Evolutionary conservation across 2,888 invertebrate genomes (phyloP).

Genomic region (Thymelicus lineola): DNA sequence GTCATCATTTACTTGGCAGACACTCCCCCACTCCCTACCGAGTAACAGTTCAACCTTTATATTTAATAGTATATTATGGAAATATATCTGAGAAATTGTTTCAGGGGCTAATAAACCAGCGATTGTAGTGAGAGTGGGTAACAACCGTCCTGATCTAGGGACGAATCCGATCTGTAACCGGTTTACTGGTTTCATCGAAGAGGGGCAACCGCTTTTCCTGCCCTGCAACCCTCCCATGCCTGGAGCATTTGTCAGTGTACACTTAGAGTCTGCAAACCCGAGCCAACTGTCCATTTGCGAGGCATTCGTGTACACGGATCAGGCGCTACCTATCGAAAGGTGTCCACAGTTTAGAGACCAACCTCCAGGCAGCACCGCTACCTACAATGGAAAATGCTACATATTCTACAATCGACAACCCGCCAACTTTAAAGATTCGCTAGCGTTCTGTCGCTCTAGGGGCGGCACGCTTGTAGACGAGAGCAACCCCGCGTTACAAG

Average conservation of each 20-base stretch:
- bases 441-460: constrained; percentile 91
- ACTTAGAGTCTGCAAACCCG: constrained; percentile 90
- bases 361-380: constrained; percentile 96
- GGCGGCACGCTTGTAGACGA: constrained; percentile 95
- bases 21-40: no score
- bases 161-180: constrained; percentile 97
- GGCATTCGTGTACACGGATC: constrained; percentile 96
- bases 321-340: constrained; percentile 95
- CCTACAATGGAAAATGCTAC: constrained; percentile 97
- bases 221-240: constrained; percentile 98
- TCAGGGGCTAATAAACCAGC: constrained; percentile 91
- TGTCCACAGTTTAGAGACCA: constrained; percentile 97
- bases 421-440: constrained; percentile 90
- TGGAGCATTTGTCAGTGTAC: constrained; percentile 97
- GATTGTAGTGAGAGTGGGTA: constrained; percentile 95
- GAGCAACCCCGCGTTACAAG: constrained; percentile 96
- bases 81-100: constrained; percentile 33
- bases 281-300: constrained; percentile 95
- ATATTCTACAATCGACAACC: constrained; percentile 96
- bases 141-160: constrained; percentile 95
- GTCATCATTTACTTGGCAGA: no score
- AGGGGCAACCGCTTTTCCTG: constrained; percentile 95
- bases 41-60: no score
- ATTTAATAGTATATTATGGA: no score
- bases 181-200: constrained; percentile 93